phyloP scores from a whole-genome alignment of 2,797 vertebrate genomes.

The Coccyzus lansbergi region DNA sequence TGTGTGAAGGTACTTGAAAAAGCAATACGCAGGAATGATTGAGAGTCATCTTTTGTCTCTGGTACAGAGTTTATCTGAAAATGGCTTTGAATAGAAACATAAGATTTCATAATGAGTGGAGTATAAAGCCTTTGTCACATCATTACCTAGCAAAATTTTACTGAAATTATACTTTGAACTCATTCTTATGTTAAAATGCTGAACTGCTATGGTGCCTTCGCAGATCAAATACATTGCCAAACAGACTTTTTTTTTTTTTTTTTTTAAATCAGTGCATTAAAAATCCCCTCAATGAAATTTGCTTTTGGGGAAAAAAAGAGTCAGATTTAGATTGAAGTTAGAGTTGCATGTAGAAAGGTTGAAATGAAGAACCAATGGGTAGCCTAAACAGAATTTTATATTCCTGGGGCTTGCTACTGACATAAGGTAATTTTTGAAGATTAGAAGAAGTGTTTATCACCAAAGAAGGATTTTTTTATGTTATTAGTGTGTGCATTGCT shows the following conservation, averaged over 20 bases:
- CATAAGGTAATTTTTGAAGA: background rate
- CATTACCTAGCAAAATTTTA: slow-evolving; percentile 18
- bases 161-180: slow-evolving; percentile 3
- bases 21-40: background rate
- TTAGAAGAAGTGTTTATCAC: background rate
- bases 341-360: background rate
- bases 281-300: background rate
- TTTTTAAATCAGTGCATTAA: background rate
- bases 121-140: background rate
- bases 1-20: background rate
- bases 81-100: slow-evolving; percentile 20
- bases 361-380: background rate
- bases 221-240: background rate
- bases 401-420: background rate
- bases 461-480: background rate
- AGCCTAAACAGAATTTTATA: background rate
- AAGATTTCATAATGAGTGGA: background rate
- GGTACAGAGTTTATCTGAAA: slow-evolving; percentile 1
- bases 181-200: background rate
- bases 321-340: background rate
- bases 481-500: background rate
- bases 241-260: background rate
- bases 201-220: background rate
- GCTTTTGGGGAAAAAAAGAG: background rate
- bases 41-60: slow-evolving; percentile 30